These are phyloP conservation scores for Oreohelix idahoensis DNA, from an alignment of 1,140 invertebrate genomes.

Conservation along the genomic window DNA sequence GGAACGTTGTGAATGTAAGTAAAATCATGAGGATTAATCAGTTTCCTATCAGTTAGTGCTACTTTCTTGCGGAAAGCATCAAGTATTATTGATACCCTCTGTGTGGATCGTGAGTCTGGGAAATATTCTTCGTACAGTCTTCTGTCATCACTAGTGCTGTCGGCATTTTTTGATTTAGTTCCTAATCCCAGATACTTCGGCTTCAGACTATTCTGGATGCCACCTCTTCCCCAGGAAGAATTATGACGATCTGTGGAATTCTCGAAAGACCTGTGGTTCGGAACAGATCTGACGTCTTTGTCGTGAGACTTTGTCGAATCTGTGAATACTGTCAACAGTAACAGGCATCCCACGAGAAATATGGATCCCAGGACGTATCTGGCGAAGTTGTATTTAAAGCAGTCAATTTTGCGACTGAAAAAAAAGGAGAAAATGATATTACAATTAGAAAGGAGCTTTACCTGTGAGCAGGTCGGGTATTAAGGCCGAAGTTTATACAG, in stretches of 20 bases:
- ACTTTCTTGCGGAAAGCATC: not conserved
- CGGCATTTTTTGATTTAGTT: not conserved
- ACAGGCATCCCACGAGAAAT: not conserved
- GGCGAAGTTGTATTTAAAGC: not conserved
- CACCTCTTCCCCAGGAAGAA: not conserved
- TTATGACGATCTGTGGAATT: not conserved
- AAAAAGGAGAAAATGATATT: not conserved
- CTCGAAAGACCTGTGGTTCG: not conserved
- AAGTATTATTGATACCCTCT: not conserved
- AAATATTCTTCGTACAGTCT: not conserved
- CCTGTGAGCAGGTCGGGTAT: no score
- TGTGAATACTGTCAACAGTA: not conserved
- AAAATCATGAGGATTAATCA: slow-evolving; percentile 30
- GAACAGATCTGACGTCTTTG: not conserved
- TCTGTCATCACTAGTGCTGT: not conserved
- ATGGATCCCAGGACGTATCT: not conserved
- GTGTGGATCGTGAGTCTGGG: not conserved
- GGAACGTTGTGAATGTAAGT: slow-evolving; percentile 29
- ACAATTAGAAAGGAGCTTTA: no score
- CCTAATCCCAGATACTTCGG: not conserved
- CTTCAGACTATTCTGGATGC: not conserved
- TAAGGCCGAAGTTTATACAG: no score
- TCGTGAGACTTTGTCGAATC: not conserved
- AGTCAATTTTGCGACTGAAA: slow-evolving; percentile 73
- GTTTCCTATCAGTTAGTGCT: not conserved